These are phyloP conservation scores for Coranthus polyacanthus DNA, from an alignment of 2,797 vertebrate species.

Conservation along the genomic window DNA sequence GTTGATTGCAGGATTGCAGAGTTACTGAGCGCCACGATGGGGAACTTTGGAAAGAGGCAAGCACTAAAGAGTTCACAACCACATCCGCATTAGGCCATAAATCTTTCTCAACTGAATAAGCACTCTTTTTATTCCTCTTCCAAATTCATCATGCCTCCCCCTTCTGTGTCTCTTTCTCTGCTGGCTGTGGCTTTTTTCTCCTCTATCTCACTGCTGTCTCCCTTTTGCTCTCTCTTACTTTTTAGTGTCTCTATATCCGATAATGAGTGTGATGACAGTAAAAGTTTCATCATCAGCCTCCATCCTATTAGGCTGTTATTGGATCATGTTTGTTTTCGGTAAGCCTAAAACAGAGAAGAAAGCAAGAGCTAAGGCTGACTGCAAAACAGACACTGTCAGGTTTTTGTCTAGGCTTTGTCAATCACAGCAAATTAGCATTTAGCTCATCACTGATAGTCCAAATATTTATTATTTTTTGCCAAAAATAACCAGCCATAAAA, in stretches of 20 bases:
- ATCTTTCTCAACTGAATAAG: slow-evolving; percentile 79
- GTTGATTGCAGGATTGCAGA: slow-evolving; percentile 80
- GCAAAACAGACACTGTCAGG: slow-evolving; percentile 52
- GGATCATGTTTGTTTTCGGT: slow-evolving; percentile 75
- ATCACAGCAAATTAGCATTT: slow-evolving; percentile 42
- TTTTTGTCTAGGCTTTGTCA: slow-evolving; percentile 60
- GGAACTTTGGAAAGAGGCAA: slow-evolving; percentile 58
- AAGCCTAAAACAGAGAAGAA: slow-evolving; percentile 65
- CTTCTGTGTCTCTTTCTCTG: slow-evolving; percentile 38
- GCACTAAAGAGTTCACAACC: slow-evolving; percentile 74
- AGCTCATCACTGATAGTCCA: slow-evolving; percentile 11
- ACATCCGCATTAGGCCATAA: slow-evolving; percentile 78
- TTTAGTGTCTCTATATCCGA: slow-evolving; percentile 58
- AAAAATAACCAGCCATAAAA: slow-evolving; percentile 38
- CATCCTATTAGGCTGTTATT: slow-evolving; percentile 75
- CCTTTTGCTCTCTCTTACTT: slow-evolving; percentile 30
- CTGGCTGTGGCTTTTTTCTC: slow-evolving; percentile 32
- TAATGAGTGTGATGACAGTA: slow-evolving; percentile 79
- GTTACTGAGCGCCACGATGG: slow-evolving; percentile 77
- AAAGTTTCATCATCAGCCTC: slow-evolving; percentile 77
- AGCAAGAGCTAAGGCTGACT: slow-evolving; percentile 49
- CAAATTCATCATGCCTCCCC: slow-evolving; percentile 64
- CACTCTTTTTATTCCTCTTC: slow-evolving; percentile 73
- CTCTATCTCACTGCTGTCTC: slow-evolving; percentile 26
- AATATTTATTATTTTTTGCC: slow-evolving; percentile 8